Conservation (phyloP, 2,888 invertebrate species). For the Cancer borealis region DNA sequence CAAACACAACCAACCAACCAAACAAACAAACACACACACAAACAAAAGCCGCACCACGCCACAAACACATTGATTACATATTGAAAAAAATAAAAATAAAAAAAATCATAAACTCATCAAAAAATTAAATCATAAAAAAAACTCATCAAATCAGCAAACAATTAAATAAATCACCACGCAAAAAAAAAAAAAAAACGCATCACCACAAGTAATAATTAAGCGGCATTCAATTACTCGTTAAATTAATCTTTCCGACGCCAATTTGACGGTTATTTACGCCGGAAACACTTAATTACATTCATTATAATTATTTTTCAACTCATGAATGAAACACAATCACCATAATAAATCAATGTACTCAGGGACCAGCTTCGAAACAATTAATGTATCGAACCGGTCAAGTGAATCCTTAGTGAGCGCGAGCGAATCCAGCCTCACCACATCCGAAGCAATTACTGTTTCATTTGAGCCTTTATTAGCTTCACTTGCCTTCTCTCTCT, state of each 20-base stretch:
- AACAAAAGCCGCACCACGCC: no score
- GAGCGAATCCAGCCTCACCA: not conserved
- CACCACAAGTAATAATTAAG: not conserved
- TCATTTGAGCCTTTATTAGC: not conserved
- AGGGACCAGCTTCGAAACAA: not conserved
- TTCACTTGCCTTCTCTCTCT: not conserved
- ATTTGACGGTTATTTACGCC: not conserved
- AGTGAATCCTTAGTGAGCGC: not conserved
- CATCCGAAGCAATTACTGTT: constrained; percentile 13
- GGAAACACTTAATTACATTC: not conserved
- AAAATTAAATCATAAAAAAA: not conserved
- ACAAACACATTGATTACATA: not conserved
- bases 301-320: not conserved
- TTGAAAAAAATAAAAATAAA: not conserved
- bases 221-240: not conserved
- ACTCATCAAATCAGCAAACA: not conserved
- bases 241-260: not conserved
- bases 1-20: no score
- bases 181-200: not conserved
- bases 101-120: not conserved
- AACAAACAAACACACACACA: not conserved
- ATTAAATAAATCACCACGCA: not conserved
- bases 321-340: no score
- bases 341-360: not conserved
- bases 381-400: not conserved